Conservation (phyloP, 2,888 invertebrate genomes). For the Hesperia comma region DNA sequence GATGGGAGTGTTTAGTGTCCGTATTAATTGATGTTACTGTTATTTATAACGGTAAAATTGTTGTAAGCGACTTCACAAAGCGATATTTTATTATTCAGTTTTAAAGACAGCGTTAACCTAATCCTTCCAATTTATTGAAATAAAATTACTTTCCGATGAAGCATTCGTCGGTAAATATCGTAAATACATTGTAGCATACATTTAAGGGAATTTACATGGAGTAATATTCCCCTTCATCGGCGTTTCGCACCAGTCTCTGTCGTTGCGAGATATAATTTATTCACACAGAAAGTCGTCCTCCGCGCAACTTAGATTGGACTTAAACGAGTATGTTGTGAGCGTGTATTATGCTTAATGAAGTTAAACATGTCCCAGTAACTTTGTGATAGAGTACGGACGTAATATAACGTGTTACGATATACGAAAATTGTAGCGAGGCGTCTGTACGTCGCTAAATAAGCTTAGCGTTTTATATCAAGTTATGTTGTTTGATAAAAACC, state of each 20-base stretch:
- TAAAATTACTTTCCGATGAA: neutral
- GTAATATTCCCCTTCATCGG: constrained; percentile 43
- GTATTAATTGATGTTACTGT: too few species aligned
- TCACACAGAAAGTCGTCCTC: constrained; percentile 78
- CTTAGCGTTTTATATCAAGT: too few species aligned
- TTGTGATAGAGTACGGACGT: constrained; percentile 56
- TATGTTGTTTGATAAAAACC: too few species aligned
- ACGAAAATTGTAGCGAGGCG: constrained; percentile 29
- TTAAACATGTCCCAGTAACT: constrained; percentile 76
- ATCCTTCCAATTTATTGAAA: too few species aligned
- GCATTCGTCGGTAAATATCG: constrained; percentile 12
- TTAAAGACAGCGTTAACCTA: too few species aligned
- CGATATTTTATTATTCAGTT: too few species aligned
- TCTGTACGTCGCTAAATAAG: constrained; percentile 25
- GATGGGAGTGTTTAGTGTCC: too few species aligned
- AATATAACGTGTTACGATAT: constrained; percentile 52
- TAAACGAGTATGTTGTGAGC: constrained; percentile 81
- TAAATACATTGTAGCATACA: constrained; percentile 22
- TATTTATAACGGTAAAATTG: too few species aligned
- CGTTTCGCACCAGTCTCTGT: constrained; percentile 59
- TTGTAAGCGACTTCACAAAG: too few species aligned
- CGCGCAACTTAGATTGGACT: constrained; percentile 82
- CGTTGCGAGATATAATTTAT: constrained; percentile 80
- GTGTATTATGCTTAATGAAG: constrained; percentile 81
- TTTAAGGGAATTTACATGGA: constrained; percentile 46